These are phyloP conservation scores for Aythya baeri DNA, from an alignment of 2,113 vertebrate genomes.

Conservation along the genomic window DNA sequence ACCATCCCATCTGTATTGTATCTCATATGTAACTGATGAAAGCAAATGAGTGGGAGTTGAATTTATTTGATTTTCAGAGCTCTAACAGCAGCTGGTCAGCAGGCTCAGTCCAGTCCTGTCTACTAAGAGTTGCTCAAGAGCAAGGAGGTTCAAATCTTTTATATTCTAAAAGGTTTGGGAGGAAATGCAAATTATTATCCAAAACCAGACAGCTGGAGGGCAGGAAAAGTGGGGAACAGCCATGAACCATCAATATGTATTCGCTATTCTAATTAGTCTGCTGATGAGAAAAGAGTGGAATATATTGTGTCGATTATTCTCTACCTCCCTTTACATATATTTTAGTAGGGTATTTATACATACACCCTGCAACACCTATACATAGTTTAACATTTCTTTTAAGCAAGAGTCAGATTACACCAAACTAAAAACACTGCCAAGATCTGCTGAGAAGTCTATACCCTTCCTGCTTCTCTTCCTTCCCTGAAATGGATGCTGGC, in stretches of 20 bases:
- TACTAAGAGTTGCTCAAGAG: background rate
- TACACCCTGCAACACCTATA: background rate
- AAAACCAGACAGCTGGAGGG: slow-evolving; percentile 43
- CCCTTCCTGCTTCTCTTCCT: background rate
- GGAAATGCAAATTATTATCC: slow-evolving; percentile 28
- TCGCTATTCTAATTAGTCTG: background rate
- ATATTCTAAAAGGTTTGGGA: background rate
- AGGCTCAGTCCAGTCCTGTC: background rate
- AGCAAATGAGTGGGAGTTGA: slow-evolving; percentile 4
- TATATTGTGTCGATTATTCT: background rate
- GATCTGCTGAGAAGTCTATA: background rate
- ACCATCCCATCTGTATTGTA: background rate
- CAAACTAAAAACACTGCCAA: slow-evolving; percentile 16
- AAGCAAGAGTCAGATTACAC: background rate
- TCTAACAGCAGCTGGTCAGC: slow-evolving; percentile 17
- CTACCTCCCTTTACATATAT: background rate
- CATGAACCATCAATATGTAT: background rate
- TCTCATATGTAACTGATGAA: background rate
- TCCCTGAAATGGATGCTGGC: background rate
- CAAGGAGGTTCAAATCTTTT: background rate
- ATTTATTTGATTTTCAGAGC: slow-evolving; percentile 33
- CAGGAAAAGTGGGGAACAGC: background rate
- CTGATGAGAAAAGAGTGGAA: background rate
- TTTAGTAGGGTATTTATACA: background rate
- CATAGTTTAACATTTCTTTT: background rate